A percentile compares a stretch with the other conserved stretches of the same genome.
Conservation (phyloP, 2,797 vertebrate genomes). For the Lepilemur ruficaudatus region DNA sequence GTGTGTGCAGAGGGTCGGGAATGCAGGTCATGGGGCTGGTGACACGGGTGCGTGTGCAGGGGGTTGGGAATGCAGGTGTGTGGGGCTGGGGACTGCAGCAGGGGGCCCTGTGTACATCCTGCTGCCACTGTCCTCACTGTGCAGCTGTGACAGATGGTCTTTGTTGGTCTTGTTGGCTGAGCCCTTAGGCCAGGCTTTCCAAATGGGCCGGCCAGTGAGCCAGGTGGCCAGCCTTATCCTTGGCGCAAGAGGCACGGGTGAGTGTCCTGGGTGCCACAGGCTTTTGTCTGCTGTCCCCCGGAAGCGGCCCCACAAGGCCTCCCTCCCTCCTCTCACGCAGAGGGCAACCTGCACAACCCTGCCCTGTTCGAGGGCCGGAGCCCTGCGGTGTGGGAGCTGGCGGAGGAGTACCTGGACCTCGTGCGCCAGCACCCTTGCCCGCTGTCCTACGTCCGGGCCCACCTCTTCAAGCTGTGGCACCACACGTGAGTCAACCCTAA, state of each 20-base stretch:
- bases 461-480: conserved; percentile 99
- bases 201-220: background rate
- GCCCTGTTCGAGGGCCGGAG: conserved; percentile 95
- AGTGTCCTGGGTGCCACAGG: too few species aligned
- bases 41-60: conserved; percentile 93
- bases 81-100: too few species aligned
- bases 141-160: background rate
- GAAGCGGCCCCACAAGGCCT: background rate
- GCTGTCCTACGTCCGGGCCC: conserved; percentile 93
- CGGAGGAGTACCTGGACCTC: conserved; percentile 95
- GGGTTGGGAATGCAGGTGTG: background rate
- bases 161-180: background rate
- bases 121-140: background rate
- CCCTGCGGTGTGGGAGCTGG: conserved; percentile 96
- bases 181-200: background rate
- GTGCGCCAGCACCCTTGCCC: conserved; percentile 92
- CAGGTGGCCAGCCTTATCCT: too few species aligned
- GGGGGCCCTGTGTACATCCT: background rate
- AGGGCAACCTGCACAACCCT: conserved; percentile 97
- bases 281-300: background rate
- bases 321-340: conserved; percentile 78
- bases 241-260: rapidly evolving
- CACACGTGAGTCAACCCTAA: conserved; percentile 92
- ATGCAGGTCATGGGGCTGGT: conserved; percentile 3
- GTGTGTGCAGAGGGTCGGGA: conserved; percentile 84